Conservation (phyloP, 2,888 invertebrate species). For the Rhagium mordax region DNA sequence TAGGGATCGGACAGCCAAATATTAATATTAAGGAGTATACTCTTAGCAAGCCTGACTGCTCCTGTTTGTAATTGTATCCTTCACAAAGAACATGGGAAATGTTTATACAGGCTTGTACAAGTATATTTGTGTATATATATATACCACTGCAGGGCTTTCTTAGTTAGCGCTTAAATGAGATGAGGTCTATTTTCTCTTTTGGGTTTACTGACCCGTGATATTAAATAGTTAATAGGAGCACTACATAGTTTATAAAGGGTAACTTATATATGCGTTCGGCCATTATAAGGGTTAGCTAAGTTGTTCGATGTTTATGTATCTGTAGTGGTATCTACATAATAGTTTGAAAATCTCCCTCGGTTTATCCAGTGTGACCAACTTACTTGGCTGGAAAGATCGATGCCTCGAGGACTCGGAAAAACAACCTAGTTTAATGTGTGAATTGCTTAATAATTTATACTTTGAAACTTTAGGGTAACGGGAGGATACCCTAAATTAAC, state of each 20-base stretch:
- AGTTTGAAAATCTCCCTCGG: slow-evolving; percentile 7
- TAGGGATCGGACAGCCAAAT: no score
- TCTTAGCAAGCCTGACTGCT: not conserved
- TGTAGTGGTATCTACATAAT: not conserved
- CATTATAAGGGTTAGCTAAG: not conserved
- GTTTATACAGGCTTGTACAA: not conserved
- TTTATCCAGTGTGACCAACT: not conserved
- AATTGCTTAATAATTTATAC: slow-evolving; percentile 7
- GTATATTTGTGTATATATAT: not conserved
- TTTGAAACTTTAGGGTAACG: slow-evolving; percentile 8
- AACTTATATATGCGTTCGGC: slow-evolving; percentile 12
- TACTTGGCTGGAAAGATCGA: not conserved
- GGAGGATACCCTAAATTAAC: slow-evolving; percentile 7
- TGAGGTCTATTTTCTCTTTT: slow-evolving; percentile 13
- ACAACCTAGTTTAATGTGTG: slow-evolving; percentile 1
- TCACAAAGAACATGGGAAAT: not conserved
- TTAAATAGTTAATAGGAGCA: slow-evolving; percentile 26
- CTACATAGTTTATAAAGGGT: slow-evolving; percentile 20
- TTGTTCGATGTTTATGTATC: slow-evolving; percentile 12
- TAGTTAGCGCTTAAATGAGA: slow-evolving; percentile 15
- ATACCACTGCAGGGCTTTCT: slow-evolving; percentile 3
- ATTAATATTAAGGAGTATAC: not conserved
- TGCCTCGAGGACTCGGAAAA: not conserved
- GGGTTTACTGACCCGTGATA: slow-evolving; percentile 20
- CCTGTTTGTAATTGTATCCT: not conserved